Base-by-base conservation (phyloP, 2,797 vertebrate species). In the Vireo griseus region DNA sequence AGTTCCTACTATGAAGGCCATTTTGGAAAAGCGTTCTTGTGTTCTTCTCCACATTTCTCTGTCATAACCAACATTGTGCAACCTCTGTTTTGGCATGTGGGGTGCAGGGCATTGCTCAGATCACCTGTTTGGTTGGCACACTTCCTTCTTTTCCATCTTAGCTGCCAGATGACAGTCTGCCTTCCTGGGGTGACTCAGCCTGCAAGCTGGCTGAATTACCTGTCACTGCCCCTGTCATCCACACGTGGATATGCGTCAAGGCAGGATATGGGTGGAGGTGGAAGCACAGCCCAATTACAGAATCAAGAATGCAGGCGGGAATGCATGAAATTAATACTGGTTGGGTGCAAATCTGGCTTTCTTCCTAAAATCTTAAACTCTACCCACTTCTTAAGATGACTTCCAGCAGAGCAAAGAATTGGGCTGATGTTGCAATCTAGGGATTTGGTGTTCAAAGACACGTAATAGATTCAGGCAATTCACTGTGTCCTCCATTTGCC, bases 181-280 rank as follows among this genome's bases (percentile, higher is more conserved):
- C 72, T 91, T 83, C 37, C 62, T 31, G 48, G 37, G 10, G 45
- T 96, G 95, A 95, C 68, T 95, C 94, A 95, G 67, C 45, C 59
- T 79, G 52, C 51, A 63, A 7, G 52, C 54, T 93, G 88, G 10
- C 57, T 71, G 72, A 14, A 54, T 95, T 19, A 88, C 44, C 81
- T 29, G 1, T 47, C 87, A 40, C 48, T 95, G 80, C 28, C 26
- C 5, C 33, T 2, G 11, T 92, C 82, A 86, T 39, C 54, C 0
- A 0, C 82, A 66, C 37, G 25, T 1, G 44, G 58, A 55, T 40
- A 13, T 93, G 62, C 55, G 68, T 94, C 66, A 90, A 22, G 48
- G 79, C 87, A 95, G 94, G 89, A 90, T 87, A 47, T 88, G 91
- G 87, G 91, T 73, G 94, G 94, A 73, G 81, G 16, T 58, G 78